These are phyloP conservation scores for Sphinx pinastri DNA, from an alignment of 2,888 invertebrate genomes.

Conservation along the genomic window DNA sequence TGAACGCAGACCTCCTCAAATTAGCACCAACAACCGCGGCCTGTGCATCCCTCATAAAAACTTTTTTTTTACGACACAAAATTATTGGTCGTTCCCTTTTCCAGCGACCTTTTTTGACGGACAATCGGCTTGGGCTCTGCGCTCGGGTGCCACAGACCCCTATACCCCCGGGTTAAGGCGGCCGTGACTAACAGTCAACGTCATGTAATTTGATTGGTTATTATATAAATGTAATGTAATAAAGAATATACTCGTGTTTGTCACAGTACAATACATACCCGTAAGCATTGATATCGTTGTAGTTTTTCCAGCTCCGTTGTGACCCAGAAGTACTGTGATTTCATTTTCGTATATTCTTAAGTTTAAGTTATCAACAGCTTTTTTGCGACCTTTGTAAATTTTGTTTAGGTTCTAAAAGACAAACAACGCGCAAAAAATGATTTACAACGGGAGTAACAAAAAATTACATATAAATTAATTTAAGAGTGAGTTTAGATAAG, in stretches of 20 bases:
- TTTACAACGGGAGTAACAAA: not conserved
- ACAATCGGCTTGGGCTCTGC: too few relatives aligned
- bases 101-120: too few relatives aligned
- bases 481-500: too few relatives aligned
- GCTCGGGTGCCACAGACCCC: too few relatives aligned
- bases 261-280: constrained; percentile 69
- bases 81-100: too few relatives aligned
- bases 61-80: too few relatives aligned
- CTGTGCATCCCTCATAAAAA: too few relatives aligned
- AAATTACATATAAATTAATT: not conserved
- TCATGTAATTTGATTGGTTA: too few relatives aligned
- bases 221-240: not conserved
- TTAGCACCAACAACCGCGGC: too few relatives aligned
- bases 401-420: constrained; percentile 85
- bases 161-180: too few relatives aligned
- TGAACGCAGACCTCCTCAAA: too few relatives aligned
- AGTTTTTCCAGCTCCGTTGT: constrained; percentile 96
- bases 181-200: too few relatives aligned
- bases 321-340: constrained; percentile 89
- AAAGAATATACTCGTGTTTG: not conserved
- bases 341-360: constrained; percentile 95
- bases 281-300: constrained; percentile 97
- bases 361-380: constrained; percentile 88
- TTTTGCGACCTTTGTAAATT: constrained; percentile 83
- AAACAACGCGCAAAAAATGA: constrained; percentile 20